Percentiles rank a stretch among this genome's conserved stretches.
These are phyloP conservation scores for Littorina saxatilis DNA, from an alignment of 1,140 invertebrate species.

Conservation along the genomic window DNA sequence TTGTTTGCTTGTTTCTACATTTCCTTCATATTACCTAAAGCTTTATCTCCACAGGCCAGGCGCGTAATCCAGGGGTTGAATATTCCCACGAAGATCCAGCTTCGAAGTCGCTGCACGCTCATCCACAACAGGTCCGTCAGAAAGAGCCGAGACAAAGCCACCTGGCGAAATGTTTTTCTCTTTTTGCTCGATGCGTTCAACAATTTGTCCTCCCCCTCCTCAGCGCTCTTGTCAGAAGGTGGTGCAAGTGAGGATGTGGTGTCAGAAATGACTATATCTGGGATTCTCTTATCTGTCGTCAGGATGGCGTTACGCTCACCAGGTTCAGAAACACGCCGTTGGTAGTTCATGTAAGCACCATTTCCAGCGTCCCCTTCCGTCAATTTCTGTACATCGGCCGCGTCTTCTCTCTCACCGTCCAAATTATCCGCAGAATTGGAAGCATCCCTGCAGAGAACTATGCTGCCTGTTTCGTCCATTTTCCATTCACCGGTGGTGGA, in stretches of 20 bases:
- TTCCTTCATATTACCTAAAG: no score
- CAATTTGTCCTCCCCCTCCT: not conserved
- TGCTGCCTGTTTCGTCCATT: constrained; percentile 2
- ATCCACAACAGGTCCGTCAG: constrained; percentile 48
- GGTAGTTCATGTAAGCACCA: no score
- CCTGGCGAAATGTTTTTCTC: constrained; percentile 32
- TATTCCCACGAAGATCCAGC: constrained; percentile 52
- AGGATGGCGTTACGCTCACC: no score
- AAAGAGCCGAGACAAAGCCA: constrained; percentile 41
- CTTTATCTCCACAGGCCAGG: constrained; percentile 47
- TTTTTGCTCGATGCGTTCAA: not conserved
- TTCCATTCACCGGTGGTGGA: not conserved
- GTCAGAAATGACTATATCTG: no score
- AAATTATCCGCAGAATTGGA: not conserved
- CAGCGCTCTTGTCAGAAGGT: no score
- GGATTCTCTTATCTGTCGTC: no score
- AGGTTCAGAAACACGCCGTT: no score
- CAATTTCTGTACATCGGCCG: no score
- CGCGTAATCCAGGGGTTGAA: constrained; percentile 48
- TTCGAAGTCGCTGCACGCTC: constrained; percentile 40
- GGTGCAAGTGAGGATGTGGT: no score
- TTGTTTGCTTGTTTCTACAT: no score
- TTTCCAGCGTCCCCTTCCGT: no score
- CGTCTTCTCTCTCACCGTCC: not conserved
- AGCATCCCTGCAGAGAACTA: not conserved